Percentiles rank a stretch among this genome's conserved stretches.
phyloP scores from a whole-genome alignment of 2,113 vertebrate genomes.

The Microcebus griseorufus region DNA sequence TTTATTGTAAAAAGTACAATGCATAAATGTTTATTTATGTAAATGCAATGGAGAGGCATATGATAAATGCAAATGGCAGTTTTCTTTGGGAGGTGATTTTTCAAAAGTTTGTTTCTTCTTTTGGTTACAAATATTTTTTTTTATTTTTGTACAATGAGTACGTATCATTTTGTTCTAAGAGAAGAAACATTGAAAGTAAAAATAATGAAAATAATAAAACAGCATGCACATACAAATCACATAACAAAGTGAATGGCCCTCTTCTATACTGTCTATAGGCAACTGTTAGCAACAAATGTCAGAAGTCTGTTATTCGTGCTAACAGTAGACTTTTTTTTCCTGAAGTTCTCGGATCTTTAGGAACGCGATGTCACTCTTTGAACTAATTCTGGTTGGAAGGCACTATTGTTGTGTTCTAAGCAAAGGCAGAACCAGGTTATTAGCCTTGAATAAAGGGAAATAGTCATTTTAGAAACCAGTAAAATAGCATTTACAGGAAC shows the following conservation, averaged over 20 bases:
- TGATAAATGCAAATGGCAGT: not conserved
- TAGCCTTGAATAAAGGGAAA: not conserved
- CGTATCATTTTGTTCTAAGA: not conserved
- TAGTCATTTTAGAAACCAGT: not conserved
- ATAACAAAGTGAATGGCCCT: not conserved
- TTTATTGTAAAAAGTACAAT: not conserved
- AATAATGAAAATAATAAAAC: not conserved
- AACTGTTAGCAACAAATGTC: not conserved
- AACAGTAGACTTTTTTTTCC: not conserved
- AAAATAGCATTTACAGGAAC: not conserved
- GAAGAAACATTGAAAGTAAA: not conserved
- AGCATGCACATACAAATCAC: not conserved
- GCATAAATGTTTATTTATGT: not conserved
- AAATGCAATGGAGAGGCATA: not conserved
- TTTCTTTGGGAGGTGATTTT: not conserved
- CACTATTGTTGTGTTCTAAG: not conserved
- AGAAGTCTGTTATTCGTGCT: not conserved
- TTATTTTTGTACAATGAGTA: not conserved
- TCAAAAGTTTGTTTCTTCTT: conserved; percentile 1
- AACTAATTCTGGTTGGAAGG: not conserved
- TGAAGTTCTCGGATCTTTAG: not conserved
- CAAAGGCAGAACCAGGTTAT: not conserved
- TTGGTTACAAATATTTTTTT: not conserved
- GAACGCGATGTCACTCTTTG: not conserved
- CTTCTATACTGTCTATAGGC: not conserved